phyloP scores from a whole-genome alignment of 92 coral and sea anemone genomes.

The Bergia puertoricense region DNA sequence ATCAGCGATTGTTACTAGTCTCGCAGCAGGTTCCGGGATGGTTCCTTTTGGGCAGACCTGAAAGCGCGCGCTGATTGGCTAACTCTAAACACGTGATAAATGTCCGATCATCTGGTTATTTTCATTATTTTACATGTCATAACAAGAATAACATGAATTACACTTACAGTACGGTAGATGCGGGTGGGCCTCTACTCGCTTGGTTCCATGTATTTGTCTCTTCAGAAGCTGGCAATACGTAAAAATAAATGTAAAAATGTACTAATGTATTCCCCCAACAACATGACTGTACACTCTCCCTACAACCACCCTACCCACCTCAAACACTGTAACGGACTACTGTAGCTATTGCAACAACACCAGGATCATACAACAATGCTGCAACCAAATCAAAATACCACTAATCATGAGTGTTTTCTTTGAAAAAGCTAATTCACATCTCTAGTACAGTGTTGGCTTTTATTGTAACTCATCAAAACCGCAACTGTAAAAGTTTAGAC shows the following conservation, averaged over 20 bases:
- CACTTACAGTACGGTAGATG: conserved; percentile 97
- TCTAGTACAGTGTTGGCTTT: background rate
- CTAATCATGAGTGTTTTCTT: background rate
- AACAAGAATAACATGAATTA: background rate
- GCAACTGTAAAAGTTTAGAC: background rate
- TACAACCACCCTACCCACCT: too few relatives aligned
- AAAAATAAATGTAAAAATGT: background rate
- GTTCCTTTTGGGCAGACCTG: too few relatives aligned
- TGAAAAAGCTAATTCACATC: background rate
- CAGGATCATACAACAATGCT: too few relatives aligned
- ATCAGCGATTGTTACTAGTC: too few relatives aligned
- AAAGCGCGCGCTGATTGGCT: too few relatives aligned
- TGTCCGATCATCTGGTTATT: too few relatives aligned
- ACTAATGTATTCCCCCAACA: background rate
- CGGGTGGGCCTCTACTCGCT: conserved; percentile 95
- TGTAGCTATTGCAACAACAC: too few relatives aligned
- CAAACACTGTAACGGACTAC: too few relatives aligned
- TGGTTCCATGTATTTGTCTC: conserved; percentile 80
- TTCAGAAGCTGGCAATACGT: conserved; percentile 70
- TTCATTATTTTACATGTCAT: background rate
- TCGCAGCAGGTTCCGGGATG: too few relatives aligned
- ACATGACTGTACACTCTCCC: background rate
- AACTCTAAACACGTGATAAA: too few relatives aligned
- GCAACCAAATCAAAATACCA: background rate
- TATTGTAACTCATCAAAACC: background rate